Conservation (phyloP, 2,797 vertebrate genomes). For the Tarsius wallacei region DNA sequence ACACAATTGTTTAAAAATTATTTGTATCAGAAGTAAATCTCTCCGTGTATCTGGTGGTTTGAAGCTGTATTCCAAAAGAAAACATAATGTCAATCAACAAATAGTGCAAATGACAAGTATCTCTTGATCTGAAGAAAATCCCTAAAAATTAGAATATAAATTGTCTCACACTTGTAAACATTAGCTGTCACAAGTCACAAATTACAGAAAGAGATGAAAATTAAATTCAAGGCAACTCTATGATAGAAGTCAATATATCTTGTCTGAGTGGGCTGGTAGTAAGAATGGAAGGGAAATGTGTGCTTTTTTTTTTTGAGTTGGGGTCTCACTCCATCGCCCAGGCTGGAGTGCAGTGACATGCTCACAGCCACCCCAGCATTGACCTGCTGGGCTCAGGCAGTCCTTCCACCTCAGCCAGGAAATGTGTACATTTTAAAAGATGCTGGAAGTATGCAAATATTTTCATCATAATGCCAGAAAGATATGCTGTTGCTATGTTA, state of each 20-base stretch:
- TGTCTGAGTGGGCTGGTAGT: background rate
- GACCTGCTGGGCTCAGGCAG: too few species aligned
- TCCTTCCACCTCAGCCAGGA: background rate
- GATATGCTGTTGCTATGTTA: background rate
- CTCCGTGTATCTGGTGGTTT: background rate
- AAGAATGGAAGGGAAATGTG: background rate
- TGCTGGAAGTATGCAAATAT: background rate
- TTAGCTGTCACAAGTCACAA: background rate
- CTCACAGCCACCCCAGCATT: too few species aligned
- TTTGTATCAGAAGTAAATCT: background rate
- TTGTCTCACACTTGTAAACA: background rate
- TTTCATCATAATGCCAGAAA: constrained; percentile 19
- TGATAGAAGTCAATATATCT: background rate
- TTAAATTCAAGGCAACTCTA: background rate
- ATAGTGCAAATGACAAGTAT: background rate
- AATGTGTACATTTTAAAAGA: background rate
- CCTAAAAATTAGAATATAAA: background rate
- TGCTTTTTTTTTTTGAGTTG: background rate
- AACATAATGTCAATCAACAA: background rate
- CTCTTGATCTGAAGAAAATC: constrained; percentile 7
- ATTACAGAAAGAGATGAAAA: background rate
- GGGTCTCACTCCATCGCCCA: too few species aligned
- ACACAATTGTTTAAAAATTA: background rate
- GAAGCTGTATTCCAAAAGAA: background rate
- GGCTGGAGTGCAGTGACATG: too few species aligned